Evolutionary conservation across 2,888 invertebrate species (phyloP).

Genomic region (Anaspis maculata): DNA sequence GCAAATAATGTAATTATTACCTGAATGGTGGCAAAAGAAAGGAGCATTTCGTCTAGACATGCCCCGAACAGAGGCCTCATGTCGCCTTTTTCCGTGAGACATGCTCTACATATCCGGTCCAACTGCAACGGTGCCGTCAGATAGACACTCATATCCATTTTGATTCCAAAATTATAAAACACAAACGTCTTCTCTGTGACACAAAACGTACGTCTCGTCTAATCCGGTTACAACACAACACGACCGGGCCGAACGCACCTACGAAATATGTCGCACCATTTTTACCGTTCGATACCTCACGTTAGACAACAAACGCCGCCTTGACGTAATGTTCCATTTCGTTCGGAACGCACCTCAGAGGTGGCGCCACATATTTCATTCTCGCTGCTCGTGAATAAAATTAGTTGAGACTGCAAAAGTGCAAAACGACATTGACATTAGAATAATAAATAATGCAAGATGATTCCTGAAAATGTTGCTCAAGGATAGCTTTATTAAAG

Average conservation of each 20-base stretch:
- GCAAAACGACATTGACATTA: too few relatives aligned
- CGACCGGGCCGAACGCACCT: neutral
- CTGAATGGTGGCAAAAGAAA: slow-evolving; percentile 40
- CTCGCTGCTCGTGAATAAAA: too few relatives aligned
- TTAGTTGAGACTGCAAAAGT: too few relatives aligned
- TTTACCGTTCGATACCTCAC: too few relatives aligned
- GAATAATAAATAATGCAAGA: too few relatives aligned
- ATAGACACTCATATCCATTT: slow-evolving; percentile 41
- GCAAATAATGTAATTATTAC: too few relatives aligned
- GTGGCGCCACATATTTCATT: too few relatives aligned
- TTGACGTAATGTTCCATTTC: too few relatives aligned
- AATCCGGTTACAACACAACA: neutral
- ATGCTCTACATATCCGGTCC: slow-evolving; percentile 44
- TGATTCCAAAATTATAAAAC: slow-evolving; percentile 9
- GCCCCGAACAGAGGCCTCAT: slow-evolving; percentile 46
- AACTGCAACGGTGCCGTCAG: slow-evolving; percentile 40
- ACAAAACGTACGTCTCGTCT: slow-evolving; percentile 2
- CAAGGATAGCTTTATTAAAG: too few relatives aligned
- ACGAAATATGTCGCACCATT: slow-evolving; percentile 2
- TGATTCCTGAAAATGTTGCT: too few relatives aligned
- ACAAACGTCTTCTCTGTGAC: slow-evolving; percentile 3
- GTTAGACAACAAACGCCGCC: neutral
- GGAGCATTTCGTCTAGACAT: slow-evolving; percentile 45
- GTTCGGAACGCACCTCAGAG: too few relatives aligned
- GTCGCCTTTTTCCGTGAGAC: slow-evolving; percentile 42